Base-by-base conservation (phyloP, 2,113 vertebrate genomes). In the Perca fluviatilis region DNA sequence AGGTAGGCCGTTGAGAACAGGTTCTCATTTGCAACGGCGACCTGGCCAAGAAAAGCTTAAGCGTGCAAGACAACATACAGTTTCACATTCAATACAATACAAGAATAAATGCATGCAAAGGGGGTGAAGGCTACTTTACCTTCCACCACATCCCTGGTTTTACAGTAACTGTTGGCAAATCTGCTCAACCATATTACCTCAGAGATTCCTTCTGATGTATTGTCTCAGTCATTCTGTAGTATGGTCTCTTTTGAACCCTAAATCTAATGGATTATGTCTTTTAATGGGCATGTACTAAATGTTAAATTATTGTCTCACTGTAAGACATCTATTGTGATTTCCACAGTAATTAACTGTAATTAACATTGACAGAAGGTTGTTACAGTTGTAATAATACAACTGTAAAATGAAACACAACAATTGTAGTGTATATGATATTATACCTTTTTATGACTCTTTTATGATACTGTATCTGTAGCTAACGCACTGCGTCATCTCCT, bases 121-220 rank as follows among this genome's bases (percentile, higher is more conserved):
- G 18, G 25, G 30, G 18, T 23, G 5, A 57, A 14, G 14, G 58
- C 7, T 43, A 4, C 47, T 47, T 13, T 57, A 64, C 16, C 21
- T 49, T 49, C 12, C 8, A 65, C 25, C 49, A 64, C 65, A 56
- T 54, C 27, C 30, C 8, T 27, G 27, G 13, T 16, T 61, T 51
- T 76, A 56, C 36, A 47, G 47, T 62, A 62, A 62, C 54, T 30
- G 40, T 7, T 16, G 2, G 33, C 62, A 76, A 56, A 46, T 51
- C 73, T 27, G 40, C n/a, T 54, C 30, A 75, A 53, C 27, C 61
- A 43, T 27, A 9, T 53, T 23, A 73, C 46, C 67, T 51, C 62
- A 72, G 19, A 43, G 65, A 19, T 70, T 76, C 40, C 54, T 51
- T 33, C 5, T 43, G 0, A 40, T 25, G 3, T 36, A 49, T 10